Evolutionary conservation across 2,113 vertebrate species (phyloP).

Genomic region (Dipodomys stephensi): DNA sequence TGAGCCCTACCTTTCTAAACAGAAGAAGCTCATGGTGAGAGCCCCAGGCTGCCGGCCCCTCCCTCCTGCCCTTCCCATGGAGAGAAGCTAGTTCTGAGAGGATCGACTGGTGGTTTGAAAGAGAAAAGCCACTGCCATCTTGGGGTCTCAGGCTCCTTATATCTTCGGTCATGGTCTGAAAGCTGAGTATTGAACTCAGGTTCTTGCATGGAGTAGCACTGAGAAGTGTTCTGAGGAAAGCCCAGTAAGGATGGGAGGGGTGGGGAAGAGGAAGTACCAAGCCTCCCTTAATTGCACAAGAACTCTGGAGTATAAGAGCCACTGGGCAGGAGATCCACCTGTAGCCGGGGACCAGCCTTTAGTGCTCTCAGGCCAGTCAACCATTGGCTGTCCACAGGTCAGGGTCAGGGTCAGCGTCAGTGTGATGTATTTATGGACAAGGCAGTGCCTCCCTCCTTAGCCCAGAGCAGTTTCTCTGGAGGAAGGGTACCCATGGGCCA

Average conservation of each 20-base stretch:
- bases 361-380: background rate
- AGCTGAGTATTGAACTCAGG: background rate
- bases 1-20: constrained; percentile 99
- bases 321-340: too few species aligned
- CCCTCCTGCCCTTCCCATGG: background rate
- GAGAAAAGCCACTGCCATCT: background rate
- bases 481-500: background rate
- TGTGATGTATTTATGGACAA: background rate
- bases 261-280: background rate
- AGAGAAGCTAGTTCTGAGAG: background rate
- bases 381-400: background rate
- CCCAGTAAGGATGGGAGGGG: background rate
- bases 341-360: background rate
- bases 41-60: too few species aligned
- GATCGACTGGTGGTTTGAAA: background rate
- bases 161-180: background rate
- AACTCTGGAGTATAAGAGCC: background rate
- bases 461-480: background rate
- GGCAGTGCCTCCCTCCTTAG: background rate
- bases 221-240: background rate
- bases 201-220: background rate
- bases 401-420: too few species aligned
- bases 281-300: background rate
- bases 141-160: background rate
- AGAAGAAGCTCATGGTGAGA: constrained; percentile 99